Percentiles rank a stretch among this genome's conserved stretches.
Conservation (phyloP, 35 echinoderm and acorn worm genomes). For the Lytechinus pictus region DNA sequence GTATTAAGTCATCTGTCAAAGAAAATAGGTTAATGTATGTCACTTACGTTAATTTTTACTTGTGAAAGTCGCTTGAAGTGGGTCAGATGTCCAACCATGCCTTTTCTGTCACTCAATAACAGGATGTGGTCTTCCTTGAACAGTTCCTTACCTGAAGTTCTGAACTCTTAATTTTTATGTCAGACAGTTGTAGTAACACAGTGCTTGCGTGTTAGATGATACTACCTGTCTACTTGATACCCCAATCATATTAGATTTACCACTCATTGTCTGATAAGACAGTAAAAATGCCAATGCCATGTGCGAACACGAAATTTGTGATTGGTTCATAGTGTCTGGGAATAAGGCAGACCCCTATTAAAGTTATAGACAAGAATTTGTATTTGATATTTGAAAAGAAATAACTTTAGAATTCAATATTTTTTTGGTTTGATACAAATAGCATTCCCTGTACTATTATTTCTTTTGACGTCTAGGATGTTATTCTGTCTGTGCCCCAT, state of each 20-base stretch:
- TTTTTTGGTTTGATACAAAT: too few species aligned
- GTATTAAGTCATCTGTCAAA: neutral
- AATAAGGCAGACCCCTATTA: too few species aligned
- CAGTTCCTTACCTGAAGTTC: neutral
- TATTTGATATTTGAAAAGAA: too few species aligned
- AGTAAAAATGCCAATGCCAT: neutral
- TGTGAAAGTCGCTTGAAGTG: neutral
- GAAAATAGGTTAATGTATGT: neutral
- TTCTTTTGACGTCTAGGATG: too few species aligned
- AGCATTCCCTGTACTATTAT: too few species aligned
- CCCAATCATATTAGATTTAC: neutral
- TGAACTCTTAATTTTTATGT: neutral
- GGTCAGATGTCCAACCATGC: neutral
- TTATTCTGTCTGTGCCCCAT: too few species aligned
- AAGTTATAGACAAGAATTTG: too few species aligned
- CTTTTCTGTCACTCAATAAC: slow-evolving; percentile 3
- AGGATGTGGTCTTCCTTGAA: neutral
- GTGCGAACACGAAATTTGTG: too few species aligned
- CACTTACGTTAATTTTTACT: neutral
- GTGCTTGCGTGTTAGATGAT: neutral
- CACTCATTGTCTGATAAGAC: neutral
- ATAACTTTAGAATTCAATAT: too few species aligned
- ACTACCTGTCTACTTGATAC: neutral
- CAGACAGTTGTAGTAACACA: neutral
- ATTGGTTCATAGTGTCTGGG: too few species aligned